phyloP scores from a whole-genome alignment of 2,113 vertebrate genomes.

The Rhea americana region DNA sequence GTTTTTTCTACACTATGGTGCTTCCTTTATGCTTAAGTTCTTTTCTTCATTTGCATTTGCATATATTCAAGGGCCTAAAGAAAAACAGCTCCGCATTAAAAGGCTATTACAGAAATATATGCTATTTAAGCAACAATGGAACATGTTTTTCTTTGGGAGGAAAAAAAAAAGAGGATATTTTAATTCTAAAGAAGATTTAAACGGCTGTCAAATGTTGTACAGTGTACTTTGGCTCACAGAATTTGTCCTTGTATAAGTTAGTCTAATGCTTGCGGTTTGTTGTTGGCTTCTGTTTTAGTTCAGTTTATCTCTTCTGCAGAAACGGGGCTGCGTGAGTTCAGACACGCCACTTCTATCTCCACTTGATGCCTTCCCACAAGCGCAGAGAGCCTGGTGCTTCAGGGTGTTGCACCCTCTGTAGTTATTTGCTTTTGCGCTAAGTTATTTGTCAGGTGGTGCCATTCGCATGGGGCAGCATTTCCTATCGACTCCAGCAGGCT shows the following conservation, averaged over 20 bases:
- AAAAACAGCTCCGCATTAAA: slow-evolving; percentile 64
- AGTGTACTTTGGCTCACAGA: not conserved
- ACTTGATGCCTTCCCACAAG: not conserved
- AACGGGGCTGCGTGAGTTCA: not conserved
- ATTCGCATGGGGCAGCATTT: not conserved
- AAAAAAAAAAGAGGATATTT: not conserved
- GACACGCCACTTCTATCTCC: not conserved
- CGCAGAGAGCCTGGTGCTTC: rapidly evolving
- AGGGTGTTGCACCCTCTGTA: not conserved
- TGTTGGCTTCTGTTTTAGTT: not conserved
- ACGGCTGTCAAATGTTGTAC: not conserved
- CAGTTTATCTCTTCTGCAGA: not conserved
- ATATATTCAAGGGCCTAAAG: slow-evolving; percentile 55
- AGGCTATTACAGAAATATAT: slow-evolving; percentile 58
- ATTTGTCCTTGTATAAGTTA: not conserved
- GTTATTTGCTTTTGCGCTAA: not conserved
- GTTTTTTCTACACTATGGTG: slow-evolving; percentile 22
- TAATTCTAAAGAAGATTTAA: slow-evolving; percentile 41
- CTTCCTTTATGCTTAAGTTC: slow-evolving; percentile 36
- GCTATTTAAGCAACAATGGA: slow-evolving; percentile 58
- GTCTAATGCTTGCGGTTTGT: not conserved
- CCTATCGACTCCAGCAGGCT: not conserved
- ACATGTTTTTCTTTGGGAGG: slow-evolving; percentile 12
- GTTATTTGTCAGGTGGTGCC: not conserved
- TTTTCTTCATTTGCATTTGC: slow-evolving; percentile 45